Conservation (phyloP, 2,797 vertebrate species). For the Hypotaenidia philippensis region DNA sequence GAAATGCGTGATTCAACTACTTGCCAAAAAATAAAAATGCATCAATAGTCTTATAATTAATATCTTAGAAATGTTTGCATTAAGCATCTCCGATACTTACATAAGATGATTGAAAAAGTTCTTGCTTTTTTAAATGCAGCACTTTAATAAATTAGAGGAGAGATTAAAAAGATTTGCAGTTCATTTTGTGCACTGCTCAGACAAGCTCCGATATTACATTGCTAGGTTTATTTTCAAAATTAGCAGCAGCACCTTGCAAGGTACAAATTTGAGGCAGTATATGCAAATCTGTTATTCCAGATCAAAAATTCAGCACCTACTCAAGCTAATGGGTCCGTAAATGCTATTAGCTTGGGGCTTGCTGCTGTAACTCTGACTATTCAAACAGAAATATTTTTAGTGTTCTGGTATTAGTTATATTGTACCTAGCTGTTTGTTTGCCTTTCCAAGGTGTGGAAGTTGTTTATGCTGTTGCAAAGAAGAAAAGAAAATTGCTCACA, state of each 20-base stretch:
- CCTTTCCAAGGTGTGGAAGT: background rate
- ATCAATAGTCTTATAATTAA: background rate
- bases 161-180: background rate
- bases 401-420: background rate
- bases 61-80: background rate
- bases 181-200: background rate
- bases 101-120: constrained; percentile 27
- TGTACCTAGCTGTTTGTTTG: background rate
- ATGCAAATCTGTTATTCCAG: background rate
- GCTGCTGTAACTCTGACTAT: background rate
- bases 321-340: background rate
- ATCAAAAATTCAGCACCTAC: background rate
- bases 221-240: background rate
- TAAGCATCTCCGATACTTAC: constrained; percentile 18
- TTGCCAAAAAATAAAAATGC: constrained; percentile 36
- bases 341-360: background rate
- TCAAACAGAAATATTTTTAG: constrained; percentile 1
- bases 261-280: background rate
- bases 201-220: background rate
- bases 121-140: background rate
- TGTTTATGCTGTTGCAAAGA: background rate
- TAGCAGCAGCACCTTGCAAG: background rate
- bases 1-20: background rate
- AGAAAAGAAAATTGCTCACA: background rate
- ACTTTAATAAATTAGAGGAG: background rate